Evolutionary conservation across 2,888 invertebrate species (phyloP).

Genomic region (Eristalis arbustorum): DNA sequence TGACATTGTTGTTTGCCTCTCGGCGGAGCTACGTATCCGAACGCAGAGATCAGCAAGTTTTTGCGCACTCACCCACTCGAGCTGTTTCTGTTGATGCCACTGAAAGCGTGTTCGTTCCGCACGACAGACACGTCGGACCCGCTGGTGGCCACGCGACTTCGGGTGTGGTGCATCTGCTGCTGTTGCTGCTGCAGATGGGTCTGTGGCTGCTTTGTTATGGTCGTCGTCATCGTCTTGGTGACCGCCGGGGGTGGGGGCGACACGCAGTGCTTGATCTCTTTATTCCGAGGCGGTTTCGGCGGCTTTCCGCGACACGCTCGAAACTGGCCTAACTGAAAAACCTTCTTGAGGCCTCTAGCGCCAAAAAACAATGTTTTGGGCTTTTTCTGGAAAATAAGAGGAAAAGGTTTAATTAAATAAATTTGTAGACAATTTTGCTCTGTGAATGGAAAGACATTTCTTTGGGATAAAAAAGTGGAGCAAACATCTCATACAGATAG

Average conservation of each 20-base stretch:
- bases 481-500: no score
- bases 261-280: constrained; percentile 79
- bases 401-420: neutral
- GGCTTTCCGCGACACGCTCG: constrained; percentile 78
- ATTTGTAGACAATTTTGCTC: neutral
- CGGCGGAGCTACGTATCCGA: constrained; percentile 21
- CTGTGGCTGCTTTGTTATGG: constrained; percentile 73
- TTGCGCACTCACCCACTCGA: constrained; percentile 82
- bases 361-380: constrained; percentile 83
- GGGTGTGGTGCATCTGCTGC: constrained; percentile 79
- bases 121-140: constrained; percentile 85
- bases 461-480: no score
- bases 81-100: constrained; percentile 84
- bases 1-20: constrained; percentile 16
- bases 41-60: neutral
- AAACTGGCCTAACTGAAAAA: constrained; percentile 82
- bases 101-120: constrained; percentile 82
- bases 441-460: no score
- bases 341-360: constrained; percentile 83
- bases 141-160: constrained; percentile 83
- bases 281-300: constrained; percentile 73
- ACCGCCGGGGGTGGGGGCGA: constrained; percentile 77
- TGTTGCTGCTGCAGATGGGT: constrained; percentile 73
- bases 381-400: constrained; percentile 80
- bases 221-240: constrained; percentile 71